These are phyloP conservation scores for Ophraella communa DNA, from an alignment of 2,888 invertebrate genomes.

Conservation along the genomic window DNA sequence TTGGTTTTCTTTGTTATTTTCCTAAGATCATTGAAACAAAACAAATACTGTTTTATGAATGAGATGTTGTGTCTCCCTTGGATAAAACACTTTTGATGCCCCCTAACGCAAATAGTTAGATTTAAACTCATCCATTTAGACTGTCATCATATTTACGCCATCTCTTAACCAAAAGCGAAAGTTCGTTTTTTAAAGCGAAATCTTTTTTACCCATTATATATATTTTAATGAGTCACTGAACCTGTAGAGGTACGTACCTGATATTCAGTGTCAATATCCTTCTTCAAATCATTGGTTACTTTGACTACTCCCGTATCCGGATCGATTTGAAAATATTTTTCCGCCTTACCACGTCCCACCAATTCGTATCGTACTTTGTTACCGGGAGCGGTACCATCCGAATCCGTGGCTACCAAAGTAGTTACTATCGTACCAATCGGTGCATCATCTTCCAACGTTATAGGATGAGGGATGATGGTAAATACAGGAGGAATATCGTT, in stretches of 20 bases:
- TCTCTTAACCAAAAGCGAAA: too few species aligned
- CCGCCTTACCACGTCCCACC: constrained; percentile 80
- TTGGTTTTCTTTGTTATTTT: too few species aligned
- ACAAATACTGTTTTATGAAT: too few species aligned
- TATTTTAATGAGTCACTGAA: too few species aligned
- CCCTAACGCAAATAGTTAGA: neutral
- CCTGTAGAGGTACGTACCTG: constrained; percentile 64
- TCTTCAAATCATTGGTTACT: constrained; percentile 82
- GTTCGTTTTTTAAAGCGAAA: too few species aligned
- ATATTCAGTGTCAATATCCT: constrained; percentile 87
- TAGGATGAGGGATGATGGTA: constrained; percentile 80
- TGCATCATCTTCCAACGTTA: constrained; percentile 83
- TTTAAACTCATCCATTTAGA: too few species aligned
- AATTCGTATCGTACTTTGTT: constrained; percentile 83
- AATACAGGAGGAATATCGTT: constrained; percentile 91
- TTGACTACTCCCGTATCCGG: constrained; percentile 81
- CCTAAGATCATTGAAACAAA: too few species aligned
- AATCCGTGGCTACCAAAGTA: constrained; percentile 80
- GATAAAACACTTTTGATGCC: too few species aligned
- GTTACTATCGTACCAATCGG: constrained; percentile 82
- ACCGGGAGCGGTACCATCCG: constrained; percentile 84
- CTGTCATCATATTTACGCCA: too few species aligned
- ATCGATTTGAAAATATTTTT: constrained; percentile 87
- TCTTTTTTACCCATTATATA: too few species aligned
- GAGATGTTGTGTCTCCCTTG: too few species aligned